Evolutionary conservation across 1,140 invertebrate species (phyloP), one percentile per base, ranked within the genome.

Genomic region (Trypoxylus dichotomus): DNA sequence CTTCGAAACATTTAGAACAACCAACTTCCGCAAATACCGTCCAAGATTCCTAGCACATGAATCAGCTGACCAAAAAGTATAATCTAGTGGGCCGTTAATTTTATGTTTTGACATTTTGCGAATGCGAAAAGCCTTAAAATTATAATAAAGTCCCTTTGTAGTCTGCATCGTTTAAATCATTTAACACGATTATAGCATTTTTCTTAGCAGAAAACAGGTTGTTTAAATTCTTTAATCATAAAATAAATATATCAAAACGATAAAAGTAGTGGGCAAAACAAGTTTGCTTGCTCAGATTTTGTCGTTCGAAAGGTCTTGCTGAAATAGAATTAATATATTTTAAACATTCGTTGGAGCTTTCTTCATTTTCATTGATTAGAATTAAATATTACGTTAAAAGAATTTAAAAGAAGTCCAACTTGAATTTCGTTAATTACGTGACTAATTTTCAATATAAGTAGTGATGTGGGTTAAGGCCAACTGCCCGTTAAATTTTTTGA

Each of bases 41-140:
- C 37, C 72, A 42, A 74, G 72, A 74, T 74, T 74, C 72, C 41
- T 15, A 74, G 37, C 72, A 37, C 10, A 74, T 37, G 72, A 74
- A 74, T 74, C 72, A 74, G 72, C 72, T 74, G 72, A 74, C 72
- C 29, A 74, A 74, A 74, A 68, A 68, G 3, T 68, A 6, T 68
- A n/a, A 68, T 54, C 47, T n/a, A 54, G 47, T 54, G n/a, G 47
- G 47, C 15, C 1, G 15, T n/a, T 15, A 15, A n/a, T n/a, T 54
- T 54, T 19, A n/a, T 5, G n/a, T 54, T 54, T 54, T n/a, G 15
- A 54, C 47, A 15, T 54, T 1, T 54, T 54, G 11, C 43, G n/a
- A 54, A 54, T n/a, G 5, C 3, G n/a, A n/a, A 54, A n/a, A 15
- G 1, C 15, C 15, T 43, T 54, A n/a, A n/a, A 1, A n/a, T 54